Percentiles rank a stretch among this genome's conserved stretches.
Evolutionary conservation across 2,888 invertebrate species (phyloP).

Genomic region (Pasiphila rectangulata): DNA sequence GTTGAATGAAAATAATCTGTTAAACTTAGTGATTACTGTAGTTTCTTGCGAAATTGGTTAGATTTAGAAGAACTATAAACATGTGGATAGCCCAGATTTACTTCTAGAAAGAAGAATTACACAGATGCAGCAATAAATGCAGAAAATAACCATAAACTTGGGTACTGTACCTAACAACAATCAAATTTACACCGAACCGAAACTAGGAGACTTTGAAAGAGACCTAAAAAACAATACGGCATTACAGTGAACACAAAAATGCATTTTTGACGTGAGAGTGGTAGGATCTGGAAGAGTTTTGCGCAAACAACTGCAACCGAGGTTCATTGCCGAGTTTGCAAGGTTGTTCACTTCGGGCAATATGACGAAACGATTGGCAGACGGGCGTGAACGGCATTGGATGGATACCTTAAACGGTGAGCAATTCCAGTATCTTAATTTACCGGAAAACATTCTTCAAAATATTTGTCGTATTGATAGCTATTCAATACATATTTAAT

Average conservation of each 20-base stretch:
- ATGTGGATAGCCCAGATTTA: no score
- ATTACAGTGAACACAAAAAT: constrained; percentile 5
- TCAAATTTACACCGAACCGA: no score
- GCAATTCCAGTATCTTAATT: constrained; percentile 23
- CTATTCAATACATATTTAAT: neutral
- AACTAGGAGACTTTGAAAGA: no score
- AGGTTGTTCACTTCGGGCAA: constrained; percentile 46
- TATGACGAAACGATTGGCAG: constrained; percentile 39
- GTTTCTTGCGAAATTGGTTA: no score
- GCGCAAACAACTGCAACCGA: constrained; percentile 44
- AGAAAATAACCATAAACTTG: no score
- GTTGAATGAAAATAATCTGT: no score
- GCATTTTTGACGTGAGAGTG: neutral
- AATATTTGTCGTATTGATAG: constrained; percentile 7
- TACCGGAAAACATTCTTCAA: constrained; percentile 27
- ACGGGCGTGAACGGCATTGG: constrained; percentile 41
- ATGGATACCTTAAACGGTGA: constrained; percentile 30
- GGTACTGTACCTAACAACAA: no score
- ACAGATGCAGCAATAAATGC: no score
- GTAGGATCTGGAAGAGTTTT: constrained; percentile 17
- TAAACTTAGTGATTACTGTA: no score
- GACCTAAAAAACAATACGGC: neutral
- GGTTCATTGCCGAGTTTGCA: constrained; percentile 51
- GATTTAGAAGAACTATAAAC: no score
- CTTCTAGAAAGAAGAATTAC: no score